These are phyloP conservation scores for Chesias legatella DNA, from an alignment of 2,888 invertebrate species.

Conservation along the genomic window DNA sequence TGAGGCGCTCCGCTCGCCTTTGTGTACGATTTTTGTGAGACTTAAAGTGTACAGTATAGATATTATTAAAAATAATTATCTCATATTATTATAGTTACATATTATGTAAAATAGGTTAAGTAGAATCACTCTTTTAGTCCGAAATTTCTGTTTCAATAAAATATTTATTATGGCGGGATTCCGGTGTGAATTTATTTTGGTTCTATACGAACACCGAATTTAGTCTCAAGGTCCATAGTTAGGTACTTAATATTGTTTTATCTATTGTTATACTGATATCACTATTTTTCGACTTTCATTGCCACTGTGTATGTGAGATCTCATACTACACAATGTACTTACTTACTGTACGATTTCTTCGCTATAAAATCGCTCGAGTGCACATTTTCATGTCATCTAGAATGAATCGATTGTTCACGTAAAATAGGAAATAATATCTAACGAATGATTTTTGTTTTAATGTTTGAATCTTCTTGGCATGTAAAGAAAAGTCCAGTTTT, in stretches of 20 bases:
- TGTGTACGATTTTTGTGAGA: slow-evolving; percentile 65
- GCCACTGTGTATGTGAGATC: too few relatives aligned
- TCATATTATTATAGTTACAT: slow-evolving; percentile 43
- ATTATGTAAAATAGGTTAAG: slow-evolving; percentile 65
- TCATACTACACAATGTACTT: too few relatives aligned
- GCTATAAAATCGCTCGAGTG: too few relatives aligned
- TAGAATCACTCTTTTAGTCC: slow-evolving; percentile 73
- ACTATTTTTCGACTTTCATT: too few relatives aligned
- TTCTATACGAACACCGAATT: slow-evolving; percentile 13
- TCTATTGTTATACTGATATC: too few relatives aligned
- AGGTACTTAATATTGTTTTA: not conserved
- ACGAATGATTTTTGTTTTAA: too few relatives aligned
- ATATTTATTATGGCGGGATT: slow-evolving; percentile 55
- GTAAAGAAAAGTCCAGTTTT: too few relatives aligned
- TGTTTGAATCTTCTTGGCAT: too few relatives aligned
- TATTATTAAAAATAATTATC: slow-evolving; percentile 67
- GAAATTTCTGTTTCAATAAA: slow-evolving; percentile 65
- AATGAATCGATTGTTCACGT: too few relatives aligned
- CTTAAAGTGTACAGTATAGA: slow-evolving; percentile 76
- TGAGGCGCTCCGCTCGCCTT: slow-evolving; percentile 45
- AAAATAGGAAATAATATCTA: too few relatives aligned
- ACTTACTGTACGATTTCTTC: too few relatives aligned
- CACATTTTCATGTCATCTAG: too few relatives aligned
- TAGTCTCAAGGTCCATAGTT: slow-evolving; percentile 11
- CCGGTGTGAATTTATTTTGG: slow-evolving; percentile 13